Conservation (phyloP, 2,113 vertebrate genomes). For the Myotis brandtii region DNA sequence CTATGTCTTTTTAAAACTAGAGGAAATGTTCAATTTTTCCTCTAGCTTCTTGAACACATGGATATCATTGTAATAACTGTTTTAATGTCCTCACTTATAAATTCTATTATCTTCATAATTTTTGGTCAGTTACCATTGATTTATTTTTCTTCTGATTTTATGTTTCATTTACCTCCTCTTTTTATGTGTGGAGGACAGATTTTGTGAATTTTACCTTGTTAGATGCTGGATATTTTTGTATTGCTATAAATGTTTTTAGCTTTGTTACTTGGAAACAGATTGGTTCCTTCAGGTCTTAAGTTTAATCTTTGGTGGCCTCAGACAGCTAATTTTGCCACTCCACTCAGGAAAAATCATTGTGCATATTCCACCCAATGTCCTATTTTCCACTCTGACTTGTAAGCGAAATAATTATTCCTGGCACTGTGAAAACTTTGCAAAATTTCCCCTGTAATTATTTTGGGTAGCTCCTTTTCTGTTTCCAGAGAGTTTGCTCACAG, state of each 20-base stretch:
- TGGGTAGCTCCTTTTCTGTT: background rate
- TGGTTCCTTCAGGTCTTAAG: background rate
- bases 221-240: background rate
- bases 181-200: background rate
- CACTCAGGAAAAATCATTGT: background rate
- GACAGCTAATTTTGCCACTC: constrained; percentile 4
- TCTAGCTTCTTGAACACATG: background rate
- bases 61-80: background rate
- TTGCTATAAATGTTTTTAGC: background rate
- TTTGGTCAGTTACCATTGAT: background rate
- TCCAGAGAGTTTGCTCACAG: background rate
- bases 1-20: background rate
- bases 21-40: background rate
- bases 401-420: background rate
- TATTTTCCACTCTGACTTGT: background rate
- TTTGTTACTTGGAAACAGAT: constrained; percentile 11
- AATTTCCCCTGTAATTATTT: background rate
- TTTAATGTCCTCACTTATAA: background rate
- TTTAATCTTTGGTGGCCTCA: background rate
- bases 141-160: background rate
- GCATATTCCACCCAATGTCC: background rate
- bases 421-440: background rate
- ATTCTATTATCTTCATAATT: background rate
- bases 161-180: background rate
- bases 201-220: constrained; percentile 18